Conservation (phyloP, 2,797 vertebrate species). For the Aphelocoma californica region DNA sequence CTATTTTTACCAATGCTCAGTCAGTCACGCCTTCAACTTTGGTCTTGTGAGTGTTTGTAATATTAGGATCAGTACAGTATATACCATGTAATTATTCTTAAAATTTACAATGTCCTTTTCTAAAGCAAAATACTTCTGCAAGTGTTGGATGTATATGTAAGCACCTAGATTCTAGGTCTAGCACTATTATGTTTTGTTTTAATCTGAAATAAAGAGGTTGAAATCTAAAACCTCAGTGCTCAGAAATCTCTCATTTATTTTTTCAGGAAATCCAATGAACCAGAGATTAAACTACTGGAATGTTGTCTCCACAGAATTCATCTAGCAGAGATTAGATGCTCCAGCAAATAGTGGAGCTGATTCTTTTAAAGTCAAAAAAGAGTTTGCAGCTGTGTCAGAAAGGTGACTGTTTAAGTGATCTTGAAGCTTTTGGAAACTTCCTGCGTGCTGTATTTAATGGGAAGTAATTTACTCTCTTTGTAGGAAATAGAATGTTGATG, state of each 20-base stretch:
- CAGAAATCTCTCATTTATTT: not conserved
- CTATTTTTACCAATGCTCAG: not conserved
- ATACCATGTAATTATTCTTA: not conserved
- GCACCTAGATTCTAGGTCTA: not conserved
- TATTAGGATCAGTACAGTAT: not conserved
- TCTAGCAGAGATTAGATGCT: not conserved
- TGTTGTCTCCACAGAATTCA: not conserved
- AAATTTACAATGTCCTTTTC: not conserved
- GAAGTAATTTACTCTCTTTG: not conserved
- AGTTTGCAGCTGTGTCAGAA: not conserved
- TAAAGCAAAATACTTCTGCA: not conserved
- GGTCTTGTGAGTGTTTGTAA: not conserved
- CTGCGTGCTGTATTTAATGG: not conserved
- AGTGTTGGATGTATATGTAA: not conserved
- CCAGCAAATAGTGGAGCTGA: not conserved
- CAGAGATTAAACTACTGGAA: not conserved
- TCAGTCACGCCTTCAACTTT: not conserved
- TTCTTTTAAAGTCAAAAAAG: not conserved
- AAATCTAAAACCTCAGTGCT: not conserved
- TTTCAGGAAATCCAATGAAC: not conserved
- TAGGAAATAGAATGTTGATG: not conserved
- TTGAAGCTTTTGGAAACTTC: not conserved
- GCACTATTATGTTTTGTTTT: not conserved
- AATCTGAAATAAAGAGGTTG: not conserved
- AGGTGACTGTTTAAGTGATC: not conserved